Evolutionary conservation across 2,888 invertebrate species (phyloP).

Genomic region (Caenorhabditis zanzibari): DNA sequence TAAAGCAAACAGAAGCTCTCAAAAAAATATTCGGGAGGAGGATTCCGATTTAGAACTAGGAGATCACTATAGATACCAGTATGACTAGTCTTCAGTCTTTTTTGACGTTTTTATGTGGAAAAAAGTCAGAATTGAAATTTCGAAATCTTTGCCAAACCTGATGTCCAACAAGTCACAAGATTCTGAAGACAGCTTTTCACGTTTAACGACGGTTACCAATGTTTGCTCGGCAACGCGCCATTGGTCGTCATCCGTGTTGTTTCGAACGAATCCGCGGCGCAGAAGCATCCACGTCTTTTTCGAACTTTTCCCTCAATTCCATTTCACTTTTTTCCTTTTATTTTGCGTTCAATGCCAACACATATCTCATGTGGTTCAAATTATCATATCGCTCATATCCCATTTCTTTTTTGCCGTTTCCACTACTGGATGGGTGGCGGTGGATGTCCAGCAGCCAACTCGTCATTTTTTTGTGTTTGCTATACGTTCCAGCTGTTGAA

Average conservation of each 20-base stretch:
- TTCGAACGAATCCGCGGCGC: constrained; percentile 50
- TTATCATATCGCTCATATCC: constrained; percentile 60
- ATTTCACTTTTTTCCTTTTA: background rate
- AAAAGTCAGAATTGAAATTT: background rate
- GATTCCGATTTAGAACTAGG: constrained; percentile 35
- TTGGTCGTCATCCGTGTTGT: constrained; percentile 51
- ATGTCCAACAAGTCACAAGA: constrained; percentile 28
- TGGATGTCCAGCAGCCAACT: constrained; percentile 17
- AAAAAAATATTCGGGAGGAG: constrained; percentile 20
- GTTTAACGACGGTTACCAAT: constrained; percentile 56
- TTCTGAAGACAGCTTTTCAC: constrained; percentile 26
- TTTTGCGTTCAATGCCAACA: constrained; percentile 14
- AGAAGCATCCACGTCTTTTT: constrained; percentile 5
- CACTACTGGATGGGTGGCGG: constrained; percentile 17
- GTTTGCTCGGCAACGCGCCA: constrained; percentile 67
- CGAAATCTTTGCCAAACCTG: constrained; percentile 26
- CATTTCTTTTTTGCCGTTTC: constrained; percentile 9
- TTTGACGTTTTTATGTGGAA: too few relatives aligned
- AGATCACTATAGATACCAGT: background rate
- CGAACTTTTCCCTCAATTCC: constrained; percentile 22
- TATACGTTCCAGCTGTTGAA: constrained; percentile 61
- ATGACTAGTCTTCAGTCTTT: background rate
- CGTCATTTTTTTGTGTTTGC: constrained; percentile 39
- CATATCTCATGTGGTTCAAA: constrained; percentile 54
- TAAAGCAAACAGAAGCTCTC: constrained; percentile 59